Base-by-base conservation (phyloP, 2,797 vertebrate genomes). In the Siniperca scherzeri region DNA sequence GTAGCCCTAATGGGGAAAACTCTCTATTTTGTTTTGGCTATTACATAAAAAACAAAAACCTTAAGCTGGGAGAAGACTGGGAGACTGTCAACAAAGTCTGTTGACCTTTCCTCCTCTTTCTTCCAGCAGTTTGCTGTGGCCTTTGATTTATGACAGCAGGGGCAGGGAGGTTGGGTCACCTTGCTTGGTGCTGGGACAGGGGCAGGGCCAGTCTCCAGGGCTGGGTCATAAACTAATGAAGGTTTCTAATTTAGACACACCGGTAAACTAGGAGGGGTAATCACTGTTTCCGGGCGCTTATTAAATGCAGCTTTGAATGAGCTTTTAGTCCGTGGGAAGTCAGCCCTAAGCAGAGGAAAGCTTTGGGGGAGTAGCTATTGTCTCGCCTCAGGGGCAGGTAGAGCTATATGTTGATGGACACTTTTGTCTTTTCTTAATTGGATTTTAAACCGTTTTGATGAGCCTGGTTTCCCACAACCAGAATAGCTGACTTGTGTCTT, bases 141-240 rank as follows among this genome's bases (percentile, higher is more conserved):
- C 80, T 90, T 95, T 94, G 90, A 93, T 93, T 96, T 94, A 91
- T 94, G 82, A 85, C 92, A 83, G 92, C 88, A 78, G 69, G 91
- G 93, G 88, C 82, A 81, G 74, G 87, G 88, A 87, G 91, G 88
- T 77, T 74, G 88, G 87, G 83, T 93, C 93, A 94, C 94, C 92
- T 93, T 95, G 94, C 92, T 88, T 84, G 80, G 88, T 86, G 87
- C 83, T 82, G 70, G 74, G 83, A 67, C 21, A 82, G 92, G 88
- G 87, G 91, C 44, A 81, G 91, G 90, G 91, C 70, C n/a, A n/a
- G 90, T 93, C 89, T 93, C 83, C 78, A 79, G 90, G 87, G 82
- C 81, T 84, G 89, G 92, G 94, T 96, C 95, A 95, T 96, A 96
- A 96, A 96, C 94, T 96, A 96, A 96, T 96, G 95, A 95, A 95